These are phyloP conservation scores for Chrysolina oricalcia DNA, from an alignment of 2,888 invertebrate species.

Conservation along the genomic window DNA sequence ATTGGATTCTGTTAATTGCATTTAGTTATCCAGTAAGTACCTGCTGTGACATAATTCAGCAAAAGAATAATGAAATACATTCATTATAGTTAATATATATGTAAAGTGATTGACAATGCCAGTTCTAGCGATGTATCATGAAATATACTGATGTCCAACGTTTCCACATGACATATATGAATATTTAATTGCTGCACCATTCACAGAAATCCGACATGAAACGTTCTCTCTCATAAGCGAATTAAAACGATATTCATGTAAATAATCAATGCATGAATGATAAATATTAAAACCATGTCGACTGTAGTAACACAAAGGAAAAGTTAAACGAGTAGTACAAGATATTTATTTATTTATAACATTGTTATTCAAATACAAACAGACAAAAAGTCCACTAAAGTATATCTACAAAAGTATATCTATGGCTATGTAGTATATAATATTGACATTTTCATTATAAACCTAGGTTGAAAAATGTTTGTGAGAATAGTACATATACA, in stretches of 20 bases:
- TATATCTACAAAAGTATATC: no score
- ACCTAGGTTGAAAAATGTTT: no score
- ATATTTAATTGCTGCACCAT: not conserved
- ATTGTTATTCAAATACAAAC: no score
- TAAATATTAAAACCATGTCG: not conserved
- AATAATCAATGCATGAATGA: not conserved
- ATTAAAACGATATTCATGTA: not conserved
- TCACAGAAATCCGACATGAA: not conserved
- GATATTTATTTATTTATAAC: no score
- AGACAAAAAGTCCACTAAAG: no score
- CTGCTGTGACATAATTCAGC: not conserved
- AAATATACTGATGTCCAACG: not conserved
- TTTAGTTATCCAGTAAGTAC: not conserved
- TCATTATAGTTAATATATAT: constrained; percentile 7
- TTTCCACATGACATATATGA: not conserved
- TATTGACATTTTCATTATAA: no score
- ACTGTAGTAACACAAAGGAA: not conserved
- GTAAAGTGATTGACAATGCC: not conserved
- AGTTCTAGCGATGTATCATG: not conserved
- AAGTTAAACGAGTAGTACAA: not conserved
- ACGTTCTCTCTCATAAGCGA: not conserved
- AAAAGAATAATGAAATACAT: not conserved
- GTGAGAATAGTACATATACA: no score
- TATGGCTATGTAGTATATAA: no score
- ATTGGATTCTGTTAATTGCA: not conserved